These are phyloP conservation scores for Heteromyza rotundicornis DNA, from an alignment of 2,888 invertebrate species.

Conservation along the genomic window DNA sequence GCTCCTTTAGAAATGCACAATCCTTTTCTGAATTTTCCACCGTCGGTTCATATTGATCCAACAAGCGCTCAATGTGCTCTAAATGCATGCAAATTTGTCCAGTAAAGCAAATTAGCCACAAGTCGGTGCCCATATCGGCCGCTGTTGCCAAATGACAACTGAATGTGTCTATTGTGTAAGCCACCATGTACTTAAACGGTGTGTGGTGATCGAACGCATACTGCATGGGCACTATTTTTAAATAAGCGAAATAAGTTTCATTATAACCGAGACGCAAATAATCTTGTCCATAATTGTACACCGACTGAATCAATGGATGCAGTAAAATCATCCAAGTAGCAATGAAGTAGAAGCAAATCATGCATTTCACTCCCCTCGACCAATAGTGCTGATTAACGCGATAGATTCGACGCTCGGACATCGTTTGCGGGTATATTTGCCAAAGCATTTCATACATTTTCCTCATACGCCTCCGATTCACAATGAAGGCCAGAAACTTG, in stretches of 20 bases:
- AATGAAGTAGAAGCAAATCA: not conserved
- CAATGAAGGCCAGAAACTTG: conserved; percentile 13
- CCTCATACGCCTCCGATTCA: conserved; percentile 5
- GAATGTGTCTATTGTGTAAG: not conserved
- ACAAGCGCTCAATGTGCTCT: not conserved
- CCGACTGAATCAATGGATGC: not conserved
- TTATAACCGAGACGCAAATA: too few species aligned
- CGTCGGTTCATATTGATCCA: not conserved
- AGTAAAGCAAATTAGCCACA: not conserved
- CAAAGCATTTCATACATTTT: conserved; percentile 9
- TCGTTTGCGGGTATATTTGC: not conserved
- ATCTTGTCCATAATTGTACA: not conserved
- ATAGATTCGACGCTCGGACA: not conserved
- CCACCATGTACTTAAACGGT: not conserved
- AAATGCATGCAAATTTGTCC: not conserved
- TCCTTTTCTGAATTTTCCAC: not conserved
- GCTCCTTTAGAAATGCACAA: not conserved
- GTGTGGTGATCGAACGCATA: not conserved
- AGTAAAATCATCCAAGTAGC: not conserved
- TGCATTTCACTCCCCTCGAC: not conserved
- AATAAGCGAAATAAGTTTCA: not conserved
- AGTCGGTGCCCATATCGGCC: not conserved
- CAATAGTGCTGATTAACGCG: not conserved
- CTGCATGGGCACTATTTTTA: not conserved
- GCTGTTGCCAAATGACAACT: not conserved